A percentile compares a stretch with the other conserved stretches of the same genome.
Conservation (phyloP, 2,113 vertebrate species). For the Anser cygnoides region DNA sequence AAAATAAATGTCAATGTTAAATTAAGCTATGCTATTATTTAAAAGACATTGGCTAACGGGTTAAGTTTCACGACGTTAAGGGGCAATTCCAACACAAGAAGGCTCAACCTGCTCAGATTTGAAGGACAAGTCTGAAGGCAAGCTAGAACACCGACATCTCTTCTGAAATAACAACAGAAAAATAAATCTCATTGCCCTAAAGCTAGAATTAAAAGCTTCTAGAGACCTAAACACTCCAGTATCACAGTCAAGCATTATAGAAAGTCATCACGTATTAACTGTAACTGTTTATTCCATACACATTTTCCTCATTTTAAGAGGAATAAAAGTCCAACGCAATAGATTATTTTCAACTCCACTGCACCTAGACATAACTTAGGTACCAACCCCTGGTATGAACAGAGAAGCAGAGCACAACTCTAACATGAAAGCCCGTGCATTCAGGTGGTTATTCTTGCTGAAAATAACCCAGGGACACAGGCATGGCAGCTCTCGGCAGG, state of each 20-base stretch:
- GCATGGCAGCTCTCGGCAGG: neutral
- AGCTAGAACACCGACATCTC: neutral
- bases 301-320: neutral
- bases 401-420: neutral
- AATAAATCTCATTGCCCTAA: neutral
- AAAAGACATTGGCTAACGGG: neutral
- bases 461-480: neutral
- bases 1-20: neutral
- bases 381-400: fast-evolving
- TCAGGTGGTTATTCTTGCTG: neutral
- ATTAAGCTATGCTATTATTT: neutral
- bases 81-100: neutral
- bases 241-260: neutral
- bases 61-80: neutral
- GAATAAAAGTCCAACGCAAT: neutral
- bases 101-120: neutral
- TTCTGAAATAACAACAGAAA: neutral
- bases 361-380: fast-evolving
- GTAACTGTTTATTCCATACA: neutral
- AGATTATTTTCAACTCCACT: neutral
- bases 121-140: neutral
- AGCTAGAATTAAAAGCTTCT: neutral
- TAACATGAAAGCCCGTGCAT: neutral
- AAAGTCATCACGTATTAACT: neutral
- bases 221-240: neutral